These are phyloP conservation scores for Sipha flava DNA, from an alignment of 1,140 invertebrate species.

Conservation along the genomic window DNA sequence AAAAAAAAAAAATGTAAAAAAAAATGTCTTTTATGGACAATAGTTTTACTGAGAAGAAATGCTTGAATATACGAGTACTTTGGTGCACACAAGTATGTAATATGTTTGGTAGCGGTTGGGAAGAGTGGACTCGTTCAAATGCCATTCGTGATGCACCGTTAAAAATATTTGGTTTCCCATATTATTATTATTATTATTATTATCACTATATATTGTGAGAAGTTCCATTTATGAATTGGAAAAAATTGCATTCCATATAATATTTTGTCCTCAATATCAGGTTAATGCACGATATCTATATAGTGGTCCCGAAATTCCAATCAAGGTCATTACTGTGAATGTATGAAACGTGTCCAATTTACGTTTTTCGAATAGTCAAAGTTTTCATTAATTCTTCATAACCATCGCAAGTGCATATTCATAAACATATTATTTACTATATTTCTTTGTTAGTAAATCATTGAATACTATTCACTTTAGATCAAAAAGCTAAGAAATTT, in stretches of 20 bases:
- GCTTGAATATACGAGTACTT: too few relatives aligned
- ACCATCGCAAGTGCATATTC: too few relatives aligned
- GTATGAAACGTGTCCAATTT: not conserved
- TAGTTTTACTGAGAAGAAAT: too few relatives aligned
- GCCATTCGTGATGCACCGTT: conserved; percentile 5
- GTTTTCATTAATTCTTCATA: too few relatives aligned
- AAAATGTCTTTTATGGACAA: too few relatives aligned
- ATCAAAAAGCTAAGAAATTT: too few relatives aligned
- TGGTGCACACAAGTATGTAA: too few relatives aligned
- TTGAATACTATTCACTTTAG: too few relatives aligned
- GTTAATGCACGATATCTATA: not conserved
- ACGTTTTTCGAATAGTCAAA: too few relatives aligned
- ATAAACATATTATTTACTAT: too few relatives aligned
- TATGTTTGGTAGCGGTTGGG: not conserved
- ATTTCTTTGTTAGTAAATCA: too few relatives aligned
- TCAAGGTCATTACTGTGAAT: not conserved
- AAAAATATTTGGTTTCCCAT: not conserved
- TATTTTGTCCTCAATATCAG: not conserved
- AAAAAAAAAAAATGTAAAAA: too few relatives aligned
- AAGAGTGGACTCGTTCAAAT: not conserved
- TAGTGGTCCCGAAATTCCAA: not conserved
- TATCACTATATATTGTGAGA: not conserved
- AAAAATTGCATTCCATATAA: not conserved
- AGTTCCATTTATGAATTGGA: not conserved
- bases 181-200: not conserved